Percentiles rank a stretch among this genome's conserved stretches.
These are phyloP conservation scores for Zapornia atra DNA, from an alignment of 2,113 vertebrate species.

Conservation along the genomic window DNA sequence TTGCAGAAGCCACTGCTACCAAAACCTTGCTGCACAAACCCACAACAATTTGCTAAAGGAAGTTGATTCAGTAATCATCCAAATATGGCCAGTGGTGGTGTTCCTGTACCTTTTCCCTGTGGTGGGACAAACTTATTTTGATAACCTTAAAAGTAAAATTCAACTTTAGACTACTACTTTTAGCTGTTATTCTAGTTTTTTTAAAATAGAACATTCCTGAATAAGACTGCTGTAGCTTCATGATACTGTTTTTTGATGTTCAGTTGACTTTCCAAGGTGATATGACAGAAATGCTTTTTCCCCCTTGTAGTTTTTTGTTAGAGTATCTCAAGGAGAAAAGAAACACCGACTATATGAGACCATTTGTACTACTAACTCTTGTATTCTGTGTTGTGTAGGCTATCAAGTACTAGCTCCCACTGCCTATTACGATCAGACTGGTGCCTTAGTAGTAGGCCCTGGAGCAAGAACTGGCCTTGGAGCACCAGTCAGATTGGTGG, in stretches of 20 bases:
- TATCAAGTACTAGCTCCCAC: conserved; percentile 95
- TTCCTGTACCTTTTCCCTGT: neutral
- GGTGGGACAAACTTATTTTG: neutral
- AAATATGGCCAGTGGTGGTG: neutral
- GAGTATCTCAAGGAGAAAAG: neutral
- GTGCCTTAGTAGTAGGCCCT: conserved; percentile 93
- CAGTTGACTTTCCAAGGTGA: neutral
- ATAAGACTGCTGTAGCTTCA: neutral
- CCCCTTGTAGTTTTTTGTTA: neutral
- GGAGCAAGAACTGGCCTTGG: conserved; percentile 89
- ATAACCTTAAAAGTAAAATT: neutral
- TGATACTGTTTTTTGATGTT: neutral
- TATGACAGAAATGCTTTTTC: neutral
- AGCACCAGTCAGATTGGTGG: conserved; percentile 91
- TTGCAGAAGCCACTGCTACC: no score
- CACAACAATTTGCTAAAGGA: neutral
- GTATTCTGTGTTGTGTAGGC: conserved; percentile 76
- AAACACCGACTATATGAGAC: neutral
- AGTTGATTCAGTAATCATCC: neutral
- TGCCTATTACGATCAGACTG: conserved; percentile 96
- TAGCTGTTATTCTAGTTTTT: neutral
- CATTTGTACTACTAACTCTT: neutral
- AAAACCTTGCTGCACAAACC: no score
- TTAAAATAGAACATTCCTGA: neutral
- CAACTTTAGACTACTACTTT: neutral